These are phyloP conservation scores for Nudaria mundana DNA, from an alignment of 2,888 invertebrate genomes.

Conservation along the genomic window DNA sequence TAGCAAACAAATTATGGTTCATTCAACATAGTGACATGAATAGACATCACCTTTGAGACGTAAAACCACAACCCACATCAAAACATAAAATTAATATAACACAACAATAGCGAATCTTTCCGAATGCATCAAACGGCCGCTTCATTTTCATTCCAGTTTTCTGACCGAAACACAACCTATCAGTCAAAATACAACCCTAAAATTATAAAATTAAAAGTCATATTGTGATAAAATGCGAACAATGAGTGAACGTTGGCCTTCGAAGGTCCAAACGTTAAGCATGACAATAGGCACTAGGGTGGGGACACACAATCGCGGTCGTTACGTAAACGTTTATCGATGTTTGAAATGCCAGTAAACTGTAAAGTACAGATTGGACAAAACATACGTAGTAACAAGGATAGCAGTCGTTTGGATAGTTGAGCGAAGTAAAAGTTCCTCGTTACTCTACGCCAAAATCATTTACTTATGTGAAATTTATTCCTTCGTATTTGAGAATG, in stretches of 20 bases:
- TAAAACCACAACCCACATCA: slow-evolving; percentile 47
- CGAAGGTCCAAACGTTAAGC: slow-evolving; percentile 31
- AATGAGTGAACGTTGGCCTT: slow-evolving; percentile 35
- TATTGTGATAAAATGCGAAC: slow-evolving; percentile 16
- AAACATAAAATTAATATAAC: slow-evolving; percentile 53
- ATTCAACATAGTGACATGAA: slow-evolving; percentile 36
- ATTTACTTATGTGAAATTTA: no score
- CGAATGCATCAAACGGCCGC: slow-evolving; percentile 51
- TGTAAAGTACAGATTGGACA: no score
- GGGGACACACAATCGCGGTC: slow-evolving; percentile 19
- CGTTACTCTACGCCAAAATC: no score
- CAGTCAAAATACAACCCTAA: slow-evolving; percentile 21
- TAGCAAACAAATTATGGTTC: slow-evolving; percentile 15
- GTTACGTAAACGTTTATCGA: slow-evolving; percentile 16
- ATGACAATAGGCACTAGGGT: slow-evolving; percentile 30
- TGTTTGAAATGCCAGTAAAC: not conserved
- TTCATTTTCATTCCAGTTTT: slow-evolving; percentile 54
- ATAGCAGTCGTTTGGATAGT: no score
- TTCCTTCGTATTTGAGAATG: no score
- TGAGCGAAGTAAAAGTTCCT: no score
- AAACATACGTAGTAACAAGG: no score
- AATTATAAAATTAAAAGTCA: slow-evolving; percentile 6
- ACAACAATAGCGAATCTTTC: slow-evolving; percentile 47
- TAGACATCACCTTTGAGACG: slow-evolving; percentile 34
- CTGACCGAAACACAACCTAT: slow-evolving; percentile 9